These are phyloP conservation scores for Macroramphosus scolopax DNA, from an alignment of 2,797 vertebrate genomes.

Conservation along the genomic window DNA sequence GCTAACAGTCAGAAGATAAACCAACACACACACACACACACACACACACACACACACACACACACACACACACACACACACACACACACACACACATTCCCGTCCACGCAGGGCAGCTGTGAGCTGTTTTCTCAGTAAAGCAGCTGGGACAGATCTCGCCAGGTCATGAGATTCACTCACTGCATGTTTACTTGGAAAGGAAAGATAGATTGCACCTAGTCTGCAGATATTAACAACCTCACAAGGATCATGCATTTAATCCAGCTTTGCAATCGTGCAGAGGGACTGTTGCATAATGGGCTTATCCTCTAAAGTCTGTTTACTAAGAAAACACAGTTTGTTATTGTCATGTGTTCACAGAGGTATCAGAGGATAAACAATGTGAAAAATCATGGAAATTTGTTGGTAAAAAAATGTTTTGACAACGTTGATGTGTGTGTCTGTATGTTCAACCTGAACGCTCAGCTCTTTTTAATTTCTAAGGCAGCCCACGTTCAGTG, in stretches of 20 bases:
- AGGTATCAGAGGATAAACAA: no score
- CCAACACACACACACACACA: conserved; percentile 17
- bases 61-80: conserved; percentile 15
- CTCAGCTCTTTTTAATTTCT: no score
- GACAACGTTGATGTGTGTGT: no score
- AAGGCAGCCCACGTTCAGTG: no score
- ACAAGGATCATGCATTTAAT: conserved; percentile 26
- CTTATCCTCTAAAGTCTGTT: conserved; percentile 17
- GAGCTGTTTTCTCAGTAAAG: conserved; percentile 46
- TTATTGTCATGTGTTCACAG: no score
- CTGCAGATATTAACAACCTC: conserved; percentile 27
- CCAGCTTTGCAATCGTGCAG: conserved; percentile 8
- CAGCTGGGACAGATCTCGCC: conserved; percentile 46
- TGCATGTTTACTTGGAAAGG: conserved; percentile 46
- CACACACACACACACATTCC: conserved; percentile 1
- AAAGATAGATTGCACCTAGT: conserved; percentile 26
- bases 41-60: conserved; percentile 15
- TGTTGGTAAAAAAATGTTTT: no score
- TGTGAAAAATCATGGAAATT: no score
- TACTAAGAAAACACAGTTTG: conserved; percentile 4
- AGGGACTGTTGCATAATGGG: conserved; percentile 17
- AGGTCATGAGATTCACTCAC: conserved; percentile 37
- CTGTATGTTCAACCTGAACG: no score
- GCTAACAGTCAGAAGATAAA: no score
- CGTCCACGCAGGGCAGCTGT: conserved; percentile 29